A percentile compares a stretch with the other conserved stretches of the same genome.
These are phyloP conservation scores for Cotesia vestalis DNA, from an alignment of 1,140 invertebrate species.

Conservation along the genomic window DNA sequence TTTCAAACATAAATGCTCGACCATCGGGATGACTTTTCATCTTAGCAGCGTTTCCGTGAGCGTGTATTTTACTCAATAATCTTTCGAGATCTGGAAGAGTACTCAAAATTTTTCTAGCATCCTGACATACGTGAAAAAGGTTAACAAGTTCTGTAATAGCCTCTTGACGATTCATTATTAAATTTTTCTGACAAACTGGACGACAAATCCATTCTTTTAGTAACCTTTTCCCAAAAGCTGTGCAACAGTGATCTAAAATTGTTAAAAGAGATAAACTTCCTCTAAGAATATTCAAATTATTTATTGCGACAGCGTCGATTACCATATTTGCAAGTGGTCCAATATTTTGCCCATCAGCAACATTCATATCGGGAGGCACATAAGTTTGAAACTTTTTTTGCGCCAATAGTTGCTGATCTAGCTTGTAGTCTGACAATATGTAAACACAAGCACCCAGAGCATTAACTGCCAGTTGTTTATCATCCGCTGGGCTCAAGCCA, in stretches of 20 bases:
- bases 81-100: slow-evolving; percentile 94
- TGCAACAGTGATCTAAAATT: slow-evolving; percentile 87
- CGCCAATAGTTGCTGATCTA: slow-evolving; percentile 91
- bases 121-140: slow-evolving; percentile 72
- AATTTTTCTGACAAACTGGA: slow-evolving; percentile 81
- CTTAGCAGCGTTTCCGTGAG: slow-evolving; percentile 80
- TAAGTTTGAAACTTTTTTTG: slow-evolving; percentile 88
- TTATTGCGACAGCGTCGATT: slow-evolving; percentile 88
- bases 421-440: slow-evolving; percentile 82
- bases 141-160: slow-evolving; percentile 83
- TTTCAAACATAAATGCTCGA: slow-evolving; percentile 93
- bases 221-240: slow-evolving; percentile 91
- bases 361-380: slow-evolving; percentile 74
- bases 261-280: slow-evolving; percentile 83
- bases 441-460: slow-evolving; percentile 85
- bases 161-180: slow-evolving; percentile 84
- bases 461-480: slow-evolving; percentile 79
- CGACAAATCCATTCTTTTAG: slow-evolving; percentile 93
- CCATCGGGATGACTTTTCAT: slow-evolving; percentile 87
- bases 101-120: slow-evolving; percentile 74
- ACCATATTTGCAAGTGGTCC: slow-evolving; percentile 63
- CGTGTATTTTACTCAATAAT: slow-evolving; percentile 89
- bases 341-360: slow-evolving; percentile 41
- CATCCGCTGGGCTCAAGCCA: slow-evolving; percentile 77
- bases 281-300: slow-evolving; percentile 88